Conservation (phyloP, 2,888 invertebrate species). For the Embidobia sp. region DNA sequence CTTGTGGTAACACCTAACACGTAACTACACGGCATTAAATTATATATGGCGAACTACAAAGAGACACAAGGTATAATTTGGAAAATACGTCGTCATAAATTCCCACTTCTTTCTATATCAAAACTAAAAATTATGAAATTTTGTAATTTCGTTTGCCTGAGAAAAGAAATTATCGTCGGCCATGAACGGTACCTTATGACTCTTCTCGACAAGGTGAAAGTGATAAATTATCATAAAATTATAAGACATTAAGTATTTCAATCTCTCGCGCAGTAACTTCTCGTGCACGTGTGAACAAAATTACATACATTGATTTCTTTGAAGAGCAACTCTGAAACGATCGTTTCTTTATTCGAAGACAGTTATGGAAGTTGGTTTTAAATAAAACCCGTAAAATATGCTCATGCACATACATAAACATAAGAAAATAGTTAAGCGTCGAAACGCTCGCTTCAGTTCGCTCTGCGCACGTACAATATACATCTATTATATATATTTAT, state of each 20-base stretch:
- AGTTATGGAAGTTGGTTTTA: too few relatives aligned
- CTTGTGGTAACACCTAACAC: constrained; percentile 1
- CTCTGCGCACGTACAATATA: constrained; percentile 48
- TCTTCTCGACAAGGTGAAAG: constrained; percentile 55
- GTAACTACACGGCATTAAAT: constrained; percentile 6
- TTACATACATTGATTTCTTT: constrained; percentile 45
- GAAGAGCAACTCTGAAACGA: not conserved
- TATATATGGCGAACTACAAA: constrained; percentile 48
- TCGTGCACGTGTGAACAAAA: constrained; percentile 69
- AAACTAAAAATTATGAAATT: too few relatives aligned
- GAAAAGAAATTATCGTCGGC: too few relatives aligned
- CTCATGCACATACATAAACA: too few relatives aligned
- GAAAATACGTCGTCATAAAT: not conserved
- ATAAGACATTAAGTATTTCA: constrained; percentile 78
- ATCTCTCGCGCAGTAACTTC: constrained; percentile 75
- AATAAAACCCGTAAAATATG: too few relatives aligned
- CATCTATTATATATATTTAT: constrained; percentile 59
- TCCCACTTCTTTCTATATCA: too few relatives aligned
- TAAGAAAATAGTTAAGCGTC: too few relatives aligned
- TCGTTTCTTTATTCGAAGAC: not conserved
- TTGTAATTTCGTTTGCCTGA: too few relatives aligned
- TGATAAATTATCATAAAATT: constrained; percentile 68
- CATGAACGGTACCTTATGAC: constrained; percentile 34
- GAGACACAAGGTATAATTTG: constrained; percentile 37
- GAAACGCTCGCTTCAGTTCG: too few relatives aligned